A percentile compares a stretch with the other conserved stretches of the same genome.
Evolutionary conservation across 2,797 vertebrate species (phyloP).

Genomic region (Tokudaia muenninki): DNA sequence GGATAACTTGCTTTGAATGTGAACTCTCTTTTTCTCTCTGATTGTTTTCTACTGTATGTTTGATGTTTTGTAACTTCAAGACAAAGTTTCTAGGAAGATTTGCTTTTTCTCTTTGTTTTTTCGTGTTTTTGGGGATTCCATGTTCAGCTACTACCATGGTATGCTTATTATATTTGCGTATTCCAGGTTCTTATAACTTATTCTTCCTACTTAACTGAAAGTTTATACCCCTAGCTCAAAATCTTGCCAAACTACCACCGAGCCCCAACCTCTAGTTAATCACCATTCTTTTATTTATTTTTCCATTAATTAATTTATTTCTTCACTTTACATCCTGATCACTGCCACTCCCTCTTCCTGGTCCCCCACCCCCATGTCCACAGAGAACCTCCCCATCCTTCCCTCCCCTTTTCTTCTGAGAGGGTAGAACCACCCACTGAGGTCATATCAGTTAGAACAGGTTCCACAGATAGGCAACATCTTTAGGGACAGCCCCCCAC

Average conservation of each 20-base stretch:
- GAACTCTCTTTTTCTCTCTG: neutral
- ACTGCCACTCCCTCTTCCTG: neutral
- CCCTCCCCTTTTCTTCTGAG: neutral
- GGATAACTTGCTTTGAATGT: conserved; percentile 2
- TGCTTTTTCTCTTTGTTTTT: neutral
- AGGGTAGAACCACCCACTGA: neutral
- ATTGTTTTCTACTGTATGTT: neutral
- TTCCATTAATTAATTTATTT: neutral
- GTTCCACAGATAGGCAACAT: neutral
- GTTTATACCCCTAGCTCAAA: neutral
- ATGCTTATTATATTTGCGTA: neutral
- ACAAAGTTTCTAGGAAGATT: neutral
- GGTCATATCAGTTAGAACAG: neutral
- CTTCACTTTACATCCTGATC: neutral
- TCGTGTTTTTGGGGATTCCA: neutral
- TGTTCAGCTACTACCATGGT: neutral
- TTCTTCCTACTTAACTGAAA: neutral
- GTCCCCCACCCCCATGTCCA: neutral
- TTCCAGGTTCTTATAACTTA: neutral
- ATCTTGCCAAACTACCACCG: too few relatives aligned
- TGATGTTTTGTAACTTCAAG: neutral
- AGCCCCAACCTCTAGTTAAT: neutral
- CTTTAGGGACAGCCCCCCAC: neutral
- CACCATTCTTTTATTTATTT: neutral
- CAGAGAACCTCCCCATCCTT: neutral